Base-by-base conservation (phyloP, 2,888 invertebrate genomes). In the Meliscaeva auricollis region DNA sequence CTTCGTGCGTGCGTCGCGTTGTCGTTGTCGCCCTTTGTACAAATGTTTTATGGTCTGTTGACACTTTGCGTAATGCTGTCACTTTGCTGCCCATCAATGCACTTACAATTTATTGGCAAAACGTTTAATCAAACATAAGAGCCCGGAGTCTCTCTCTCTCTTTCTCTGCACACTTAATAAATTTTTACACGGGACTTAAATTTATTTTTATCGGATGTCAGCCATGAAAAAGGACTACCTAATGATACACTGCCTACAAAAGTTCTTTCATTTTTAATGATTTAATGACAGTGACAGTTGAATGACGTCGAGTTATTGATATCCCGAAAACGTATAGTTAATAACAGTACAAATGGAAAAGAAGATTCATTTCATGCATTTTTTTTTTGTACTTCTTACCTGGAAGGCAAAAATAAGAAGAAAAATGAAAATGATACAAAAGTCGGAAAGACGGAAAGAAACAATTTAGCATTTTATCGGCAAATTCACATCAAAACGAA, bases 11-110 rank as follows among this genome's bases (percentile, higher is more conserved):
- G n/a, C n/a, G n/a, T 26, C 4, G 26, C 52, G 2, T 15, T 15
- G 17, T 3, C 74, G 38, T 26, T 52, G 44, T 64, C 54, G 62
- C 26, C 32, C 41, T 66, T 35, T 48, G 22, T 64, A 60, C 54
- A 38, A 38, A 72, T 68, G 60, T 75, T 84, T 84, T 76, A 84
- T 80, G 66, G 66, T 66, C 54, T 60, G 84, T 52, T 84, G 80
- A 72, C 75, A 80, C 66, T 84, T 80, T 76, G 60, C 9, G 58
- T 84, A 75, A 84, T 68, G 54, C 75, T 75, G 75, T 84, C 79
- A 69, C 79, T 84, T 70, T 58, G 50, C 48, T 35, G 54, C 58
- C 80, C 80, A 84, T 84, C 84, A 84, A 80, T 80, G 75, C 58
- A 66, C 70, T 75, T 46, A 72, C 75, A 70, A 80, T 84, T 84